phyloP scores from a whole-genome alignment of 2,113 vertebrate genomes.

The Albula glossodonta region DNA sequence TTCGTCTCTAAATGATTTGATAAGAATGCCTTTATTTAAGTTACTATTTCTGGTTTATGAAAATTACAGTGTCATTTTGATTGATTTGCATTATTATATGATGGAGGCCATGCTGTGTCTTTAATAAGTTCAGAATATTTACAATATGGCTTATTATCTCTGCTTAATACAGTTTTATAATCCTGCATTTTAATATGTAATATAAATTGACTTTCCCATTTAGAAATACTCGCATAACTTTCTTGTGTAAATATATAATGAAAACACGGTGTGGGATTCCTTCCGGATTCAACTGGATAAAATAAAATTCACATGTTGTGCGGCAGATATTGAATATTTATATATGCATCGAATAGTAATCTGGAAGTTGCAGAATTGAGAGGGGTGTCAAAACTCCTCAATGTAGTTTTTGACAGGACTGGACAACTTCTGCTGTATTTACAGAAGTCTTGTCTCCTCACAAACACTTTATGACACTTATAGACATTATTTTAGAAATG shows the following conservation, averaged over 20 bases:
- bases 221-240: not conserved
- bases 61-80: constrained; percentile 28
- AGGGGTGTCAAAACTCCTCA: not conserved
- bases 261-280: not conserved
- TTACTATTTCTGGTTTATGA: constrained; percentile 9
- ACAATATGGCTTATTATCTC: not conserved
- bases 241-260: not conserved
- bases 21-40: constrained; percentile 4
- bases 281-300: not conserved
- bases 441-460: no score
- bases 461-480: no score
- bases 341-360: not conserved
- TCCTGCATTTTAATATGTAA: not conserved
- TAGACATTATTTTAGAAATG: no score
- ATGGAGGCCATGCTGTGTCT: not conserved
- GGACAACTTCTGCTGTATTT: not conserved
- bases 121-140: not conserved
- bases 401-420: not conserved
- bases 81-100: constrained; percentile 24
- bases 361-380: not conserved
- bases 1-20: not conserved
- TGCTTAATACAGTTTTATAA: not conserved
- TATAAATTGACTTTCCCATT: not conserved
- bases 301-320: not conserved
- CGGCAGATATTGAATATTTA: not conserved